phyloP scores from a whole-genome alignment of 2,888 invertebrate species.

The Creontiades dilutus region DNA sequence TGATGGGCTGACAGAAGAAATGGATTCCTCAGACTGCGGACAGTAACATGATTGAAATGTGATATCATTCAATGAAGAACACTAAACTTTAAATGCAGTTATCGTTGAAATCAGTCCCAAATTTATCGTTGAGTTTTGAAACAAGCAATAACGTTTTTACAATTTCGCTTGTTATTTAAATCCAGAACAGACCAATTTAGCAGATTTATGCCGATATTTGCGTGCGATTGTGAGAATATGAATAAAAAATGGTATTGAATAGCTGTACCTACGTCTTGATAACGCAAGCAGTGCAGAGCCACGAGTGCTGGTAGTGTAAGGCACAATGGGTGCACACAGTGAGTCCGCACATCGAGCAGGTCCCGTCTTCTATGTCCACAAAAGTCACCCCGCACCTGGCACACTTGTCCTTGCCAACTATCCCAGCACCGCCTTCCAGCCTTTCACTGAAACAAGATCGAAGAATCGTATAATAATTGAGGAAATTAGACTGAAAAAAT shows the following conservation, averaged over 20 bases:
- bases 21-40: too few species aligned
- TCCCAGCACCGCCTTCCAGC: slow-evolving; percentile 65
- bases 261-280: slow-evolving; percentile 63
- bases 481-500: too few species aligned
- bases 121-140: background rate
- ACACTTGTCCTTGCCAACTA: slow-evolving; percentile 57
- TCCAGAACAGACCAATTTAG: too few species aligned
- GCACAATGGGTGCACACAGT: slow-evolving; percentile 68
- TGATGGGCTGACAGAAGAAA: too few species aligned
- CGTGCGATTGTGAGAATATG: too few species aligned
- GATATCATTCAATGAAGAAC: too few species aligned
- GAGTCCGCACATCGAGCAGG: slow-evolving; percentile 68
- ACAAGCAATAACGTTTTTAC: too few species aligned
- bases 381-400: slow-evolving; percentile 67
- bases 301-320: slow-evolving; percentile 67
- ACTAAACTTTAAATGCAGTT: too few species aligned
- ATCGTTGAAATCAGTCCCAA: too few species aligned
- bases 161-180: too few species aligned
- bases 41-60: too few species aligned
- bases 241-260: background rate
- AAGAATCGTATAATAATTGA: background rate
- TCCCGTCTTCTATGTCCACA: slow-evolving; percentile 67
- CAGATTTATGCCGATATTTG: too few species aligned
- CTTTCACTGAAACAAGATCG: slow-evolving; percentile 57
- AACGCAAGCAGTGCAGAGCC: slow-evolving; percentile 68